phyloP scores from a whole-genome alignment of 2,797 vertebrate genomes.

The Pitangus sulphuratus region DNA sequence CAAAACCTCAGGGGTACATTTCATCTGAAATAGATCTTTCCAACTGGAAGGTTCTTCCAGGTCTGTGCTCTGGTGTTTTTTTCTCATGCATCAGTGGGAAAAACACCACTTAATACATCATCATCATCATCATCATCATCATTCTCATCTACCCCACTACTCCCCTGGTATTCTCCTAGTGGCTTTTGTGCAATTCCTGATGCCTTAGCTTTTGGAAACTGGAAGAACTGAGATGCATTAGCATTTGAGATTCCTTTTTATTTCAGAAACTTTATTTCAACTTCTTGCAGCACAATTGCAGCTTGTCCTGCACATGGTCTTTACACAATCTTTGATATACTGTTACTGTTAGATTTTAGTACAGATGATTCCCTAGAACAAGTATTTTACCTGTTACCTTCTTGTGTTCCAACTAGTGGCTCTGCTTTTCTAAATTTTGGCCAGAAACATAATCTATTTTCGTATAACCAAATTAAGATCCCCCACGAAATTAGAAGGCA shows the following conservation, averaged over 20 bases:
- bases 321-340: background rate
- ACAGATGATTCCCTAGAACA: background rate
- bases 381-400: background rate
- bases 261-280: background rate
- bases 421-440: background rate
- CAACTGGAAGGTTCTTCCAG: background rate
- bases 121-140: background rate
- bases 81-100: background rate
- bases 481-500: background rate
- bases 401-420: background rate
- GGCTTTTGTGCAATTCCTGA: background rate
- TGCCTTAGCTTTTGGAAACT: background rate
- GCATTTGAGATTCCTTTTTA: background rate
- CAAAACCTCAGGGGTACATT: background rate
- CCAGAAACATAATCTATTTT: background rate
- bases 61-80: background rate
- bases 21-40: background rate
- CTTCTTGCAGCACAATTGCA: background rate
- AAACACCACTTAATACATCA: background rate
- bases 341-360: background rate
- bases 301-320: background rate
- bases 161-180: background rate
- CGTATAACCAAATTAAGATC: background rate
- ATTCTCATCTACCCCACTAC: background rate
- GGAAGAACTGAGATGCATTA: background rate